Base-by-base conservation (phyloP, 2,113 vertebrate genomes). In the Rhinogobius similis region DNA sequence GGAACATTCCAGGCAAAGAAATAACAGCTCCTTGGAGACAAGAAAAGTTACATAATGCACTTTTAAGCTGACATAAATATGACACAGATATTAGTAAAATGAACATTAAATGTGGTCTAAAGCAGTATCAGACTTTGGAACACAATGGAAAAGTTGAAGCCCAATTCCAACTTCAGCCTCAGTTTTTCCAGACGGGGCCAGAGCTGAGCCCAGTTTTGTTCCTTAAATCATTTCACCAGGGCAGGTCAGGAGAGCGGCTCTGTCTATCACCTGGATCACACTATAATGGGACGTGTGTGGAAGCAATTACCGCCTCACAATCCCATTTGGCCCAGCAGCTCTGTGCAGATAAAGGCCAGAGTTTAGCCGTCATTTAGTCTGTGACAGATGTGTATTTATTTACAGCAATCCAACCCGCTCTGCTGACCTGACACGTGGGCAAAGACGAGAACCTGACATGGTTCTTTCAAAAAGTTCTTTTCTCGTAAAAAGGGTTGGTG, bases 141-240 rank as follows among this genome's bases (percentile, higher is more conserved):
- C 7, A 20, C 16, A 46, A 18, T 18, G 43, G 43, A 46, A 46
- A 46, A 46, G 16, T 46, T 16, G 43, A 6, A 46, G 43, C 16
- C 7, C 5, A 46, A 46, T 20, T 46, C 43, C 43, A 46, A 18
- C 43, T 46, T 18, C 16, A 63, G 70, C 21, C 21, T 73, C 16
- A 2, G 70, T 56, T 69, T 86, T 85, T 79, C 87, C 85, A 87
- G 66, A 84, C 9, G 32, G 75, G 77, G 72, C 39, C 39, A 41
- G 78, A 85, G 85, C 80, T 78, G 64, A 77, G 82, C 80, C 76
- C 74, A 78, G 48, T 76, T 80, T 80, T 78, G 70, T 87, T 73
- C 27, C 38, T 65, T 75, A 75, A 7, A 72, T 80, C 39, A 12
- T 85, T 78, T 63, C 76, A 76, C 76, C 38, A 68, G 62, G 10